These are phyloP conservation scores for Ramazzottius varieornatus DNA, from an alignment of 2,888 invertebrate species.

Conservation along the genomic window DNA sequence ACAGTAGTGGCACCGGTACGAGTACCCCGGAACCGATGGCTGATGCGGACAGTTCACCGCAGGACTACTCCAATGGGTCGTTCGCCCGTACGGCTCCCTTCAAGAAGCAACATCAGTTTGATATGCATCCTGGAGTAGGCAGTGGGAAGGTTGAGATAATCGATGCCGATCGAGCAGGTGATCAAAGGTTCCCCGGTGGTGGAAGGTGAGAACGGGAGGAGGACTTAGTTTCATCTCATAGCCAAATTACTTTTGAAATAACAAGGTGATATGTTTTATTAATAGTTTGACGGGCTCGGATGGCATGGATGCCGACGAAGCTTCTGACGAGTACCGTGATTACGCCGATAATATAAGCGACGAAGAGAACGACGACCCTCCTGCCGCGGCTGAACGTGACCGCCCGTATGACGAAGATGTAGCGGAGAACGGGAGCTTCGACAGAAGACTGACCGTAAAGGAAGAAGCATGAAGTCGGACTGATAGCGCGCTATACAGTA, in stretches of 20 bases:
- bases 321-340: background rate
- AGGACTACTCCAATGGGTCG: background rate
- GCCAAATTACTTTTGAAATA: background rate
- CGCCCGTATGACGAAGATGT: background rate
- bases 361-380: background rate
- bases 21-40: background rate
- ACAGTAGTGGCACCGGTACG: background rate
- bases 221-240: background rate
- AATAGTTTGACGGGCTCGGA: background rate
- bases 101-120: constrained; percentile 2
- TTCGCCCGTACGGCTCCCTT: background rate
- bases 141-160: background rate
- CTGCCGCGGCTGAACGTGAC: background rate
- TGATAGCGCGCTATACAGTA: too few species aligned
- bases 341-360: background rate
- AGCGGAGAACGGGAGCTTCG: background rate
- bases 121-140: background rate
- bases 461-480: background rate
- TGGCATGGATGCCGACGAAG: constrained; percentile 1
- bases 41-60: background rate
- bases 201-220: background rate
- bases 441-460: background rate
- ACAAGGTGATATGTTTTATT: background rate
- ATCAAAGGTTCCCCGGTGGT: background rate
- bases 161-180: background rate